Evolutionary conservation across 1,140 invertebrate genomes (phyloP).

Genomic region (Drosophila santomea): DNA sequence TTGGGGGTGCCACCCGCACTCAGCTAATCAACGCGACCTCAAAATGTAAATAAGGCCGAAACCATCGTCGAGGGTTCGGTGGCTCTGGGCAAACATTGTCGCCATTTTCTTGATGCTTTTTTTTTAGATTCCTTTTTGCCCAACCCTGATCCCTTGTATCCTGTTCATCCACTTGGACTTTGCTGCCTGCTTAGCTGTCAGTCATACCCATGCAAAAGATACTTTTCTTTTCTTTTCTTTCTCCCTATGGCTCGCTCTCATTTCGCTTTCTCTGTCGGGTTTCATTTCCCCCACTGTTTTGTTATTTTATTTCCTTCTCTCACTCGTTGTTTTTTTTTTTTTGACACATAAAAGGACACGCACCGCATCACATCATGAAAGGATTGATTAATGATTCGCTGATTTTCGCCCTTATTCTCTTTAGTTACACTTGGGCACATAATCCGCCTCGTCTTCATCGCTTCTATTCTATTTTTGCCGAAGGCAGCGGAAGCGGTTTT

Average conservation of each 20-base stretch:
- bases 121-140: constrained; percentile 32
- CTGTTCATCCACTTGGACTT: constrained; percentile 59
- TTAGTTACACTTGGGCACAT: constrained; percentile 84
- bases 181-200: constrained; percentile 62
- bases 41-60: constrained; percentile 75
- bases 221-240: constrained; percentile 77
- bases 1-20: constrained; percentile 53
- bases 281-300: constrained; percentile 63
- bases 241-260: constrained; percentile 32
- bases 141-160: constrained; percentile 44
- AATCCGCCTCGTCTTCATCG: constrained; percentile 76
- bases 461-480: constrained; percentile 61
- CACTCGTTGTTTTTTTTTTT: constrained; percentile 57
- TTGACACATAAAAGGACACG: constrained; percentile 84
- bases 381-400: constrained; percentile 85
- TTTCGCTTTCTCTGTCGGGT: constrained; percentile 79
- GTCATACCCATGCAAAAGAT: constrained; percentile 72
- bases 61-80: constrained; percentile 38
- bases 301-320: constrained; percentile 48
- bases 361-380: constrained; percentile 85
- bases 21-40: constrained; percentile 82
- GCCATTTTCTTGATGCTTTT: constrained; percentile 72
- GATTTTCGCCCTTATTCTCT: constrained; percentile 85
- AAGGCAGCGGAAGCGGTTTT: constrained; percentile 45
- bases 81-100: constrained; percentile 66